Percentiles rank a stretch among this genome's conserved stretches.
phyloP scores from a whole-genome alignment of 2,797 vertebrate genomes.

The Coregonus sp. region DNA sequence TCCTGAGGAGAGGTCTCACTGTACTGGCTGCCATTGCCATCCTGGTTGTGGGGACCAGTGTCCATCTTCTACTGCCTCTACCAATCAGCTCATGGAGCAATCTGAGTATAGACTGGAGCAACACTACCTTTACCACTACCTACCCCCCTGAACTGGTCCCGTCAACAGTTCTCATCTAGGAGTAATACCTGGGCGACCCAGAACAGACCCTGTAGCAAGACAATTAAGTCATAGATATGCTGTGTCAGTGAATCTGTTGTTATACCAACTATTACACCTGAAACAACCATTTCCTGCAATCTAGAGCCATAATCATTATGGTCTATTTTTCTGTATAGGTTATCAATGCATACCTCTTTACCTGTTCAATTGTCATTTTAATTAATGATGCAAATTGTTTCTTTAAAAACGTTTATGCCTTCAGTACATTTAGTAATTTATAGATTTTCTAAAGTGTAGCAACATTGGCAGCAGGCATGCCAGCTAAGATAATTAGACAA shows the following conservation, averaged over 20 bases:
- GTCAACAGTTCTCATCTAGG: constrained; percentile 20
- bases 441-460: no score
- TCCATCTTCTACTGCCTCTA: constrained; percentile 70
- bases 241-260: background rate
- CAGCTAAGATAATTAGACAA: no score
- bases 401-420: no score
- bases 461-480: no score
- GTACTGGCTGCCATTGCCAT: constrained; percentile 59
- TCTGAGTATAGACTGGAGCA: constrained; percentile 13
- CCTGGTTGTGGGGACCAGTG: constrained; percentile 70
- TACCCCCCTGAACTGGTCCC: constrained; percentile 28
- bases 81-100: constrained; percentile 41
- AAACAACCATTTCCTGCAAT: no score
- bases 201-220: background rate
- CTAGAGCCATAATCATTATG: no score
- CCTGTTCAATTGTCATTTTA: no score
- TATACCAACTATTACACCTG: background rate
- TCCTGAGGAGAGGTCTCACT: constrained; percentile 69
- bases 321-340: no score
- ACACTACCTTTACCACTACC: constrained; percentile 41
- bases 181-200: constrained; percentile 7
- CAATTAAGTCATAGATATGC: background rate
- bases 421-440: no score
- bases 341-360: no score
- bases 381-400: no score